Conservation (phyloP, 1,140 invertebrate genomes). For the Bombus balteatus region DNA sequence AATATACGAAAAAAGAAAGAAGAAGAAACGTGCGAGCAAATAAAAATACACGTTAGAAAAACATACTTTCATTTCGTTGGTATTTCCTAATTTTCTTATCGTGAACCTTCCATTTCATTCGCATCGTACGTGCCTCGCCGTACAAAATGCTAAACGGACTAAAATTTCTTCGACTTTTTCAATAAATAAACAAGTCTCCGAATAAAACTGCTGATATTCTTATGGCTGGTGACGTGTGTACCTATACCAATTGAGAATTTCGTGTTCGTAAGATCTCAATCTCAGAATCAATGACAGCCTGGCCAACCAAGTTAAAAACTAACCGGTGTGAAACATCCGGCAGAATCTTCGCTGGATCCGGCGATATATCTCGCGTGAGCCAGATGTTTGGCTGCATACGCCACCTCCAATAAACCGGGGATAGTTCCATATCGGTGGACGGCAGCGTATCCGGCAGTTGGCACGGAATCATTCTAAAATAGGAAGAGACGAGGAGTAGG, state of each 20-base stretch:
- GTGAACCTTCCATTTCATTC: no score
- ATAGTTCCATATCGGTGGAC: conserved; percentile 50
- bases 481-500: no score
- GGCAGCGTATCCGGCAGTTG: conserved; percentile 36
- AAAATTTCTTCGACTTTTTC: no score
- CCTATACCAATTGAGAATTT: neutral
- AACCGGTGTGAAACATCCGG: conserved; percentile 11
- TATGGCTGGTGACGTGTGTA: no score
- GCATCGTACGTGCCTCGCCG: no score
- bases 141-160: no score
- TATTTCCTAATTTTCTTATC: no score
- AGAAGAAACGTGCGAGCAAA: neutral
- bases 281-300: neutral
- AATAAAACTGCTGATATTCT: no score
- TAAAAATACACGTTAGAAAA: neutral
- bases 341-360: neutral
- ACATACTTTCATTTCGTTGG: no score
- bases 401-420: conserved; percentile 58
- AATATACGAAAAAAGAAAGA: neutral
- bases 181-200: no score
- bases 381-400: conserved; percentile 63
- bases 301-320: neutral
- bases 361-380: conserved; percentile 17
- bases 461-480: conserved; percentile 30
- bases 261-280: neutral